Evolutionary conservation across 2,113 vertebrate genomes (phyloP).

Genomic region (Osmerus mordax): DNA sequence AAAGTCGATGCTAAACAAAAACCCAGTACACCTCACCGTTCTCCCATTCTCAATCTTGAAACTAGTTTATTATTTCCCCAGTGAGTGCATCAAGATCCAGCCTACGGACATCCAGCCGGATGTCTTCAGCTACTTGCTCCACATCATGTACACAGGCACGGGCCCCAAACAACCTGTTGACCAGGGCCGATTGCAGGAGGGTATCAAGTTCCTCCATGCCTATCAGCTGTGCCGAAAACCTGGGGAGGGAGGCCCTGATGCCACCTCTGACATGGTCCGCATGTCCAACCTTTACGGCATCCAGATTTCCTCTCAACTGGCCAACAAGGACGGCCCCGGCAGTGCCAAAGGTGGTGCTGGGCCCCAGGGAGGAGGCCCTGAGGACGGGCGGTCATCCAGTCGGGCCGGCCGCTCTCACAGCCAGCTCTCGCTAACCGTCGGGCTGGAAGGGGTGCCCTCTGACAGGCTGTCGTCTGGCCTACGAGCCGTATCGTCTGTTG

Average conservation of each 20-base stretch:
- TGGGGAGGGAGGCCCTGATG: slow-evolving; percentile 70
- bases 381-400: slow-evolving; percentile 53
- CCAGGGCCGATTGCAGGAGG: slow-evolving; percentile 87
- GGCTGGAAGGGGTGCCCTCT: slow-evolving; percentile 74
- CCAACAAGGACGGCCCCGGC: slow-evolving; percentile 69
- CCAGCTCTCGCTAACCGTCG: slow-evolving; percentile 80
- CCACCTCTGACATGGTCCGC: slow-evolving; percentile 75
- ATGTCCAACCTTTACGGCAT: slow-evolving; percentile 96
- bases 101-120: slow-evolving; percentile 97
- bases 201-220: slow-evolving; percentile 93
- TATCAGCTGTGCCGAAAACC: slow-evolving; percentile 87
- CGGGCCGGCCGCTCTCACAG: slow-evolving; percentile 73
- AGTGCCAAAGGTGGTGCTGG: slow-evolving; percentile 67
- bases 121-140: slow-evolving; percentile 96
- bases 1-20: no score
- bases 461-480: slow-evolving; percentile 69
- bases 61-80: slow-evolving; percentile 47
- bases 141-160: slow-evolving; percentile 96
- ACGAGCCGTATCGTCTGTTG: slow-evolving; percentile 62
- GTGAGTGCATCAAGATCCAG: slow-evolving; percentile 98
- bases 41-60: background rate
- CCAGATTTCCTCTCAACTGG: slow-evolving; percentile 91
- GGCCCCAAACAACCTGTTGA: slow-evolving; percentile 91
- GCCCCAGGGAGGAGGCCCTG: slow-evolving; percentile 48
- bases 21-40: background rate